phyloP scores from a whole-genome alignment of 2,888 invertebrate genomes.

The Hydrotaea cyrtoneurina region DNA sequence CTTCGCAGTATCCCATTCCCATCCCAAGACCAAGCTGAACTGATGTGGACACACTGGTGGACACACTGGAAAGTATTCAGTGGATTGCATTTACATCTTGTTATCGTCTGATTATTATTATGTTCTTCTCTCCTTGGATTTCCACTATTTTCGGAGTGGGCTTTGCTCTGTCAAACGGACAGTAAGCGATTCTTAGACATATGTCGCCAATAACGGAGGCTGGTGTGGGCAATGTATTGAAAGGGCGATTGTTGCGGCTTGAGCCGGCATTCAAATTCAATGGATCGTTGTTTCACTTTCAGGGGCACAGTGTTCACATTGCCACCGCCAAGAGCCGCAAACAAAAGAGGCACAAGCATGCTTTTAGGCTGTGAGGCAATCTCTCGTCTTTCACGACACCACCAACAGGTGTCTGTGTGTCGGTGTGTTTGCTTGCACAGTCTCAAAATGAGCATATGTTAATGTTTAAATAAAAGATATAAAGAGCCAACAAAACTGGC shows the following conservation, averaged over 20 bases:
- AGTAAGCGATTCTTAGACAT: conserved; percentile 62
- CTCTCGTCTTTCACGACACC: neutral
- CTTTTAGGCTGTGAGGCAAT: neutral
- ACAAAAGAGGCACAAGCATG: neutral
- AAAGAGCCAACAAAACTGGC: conserved; percentile 25
- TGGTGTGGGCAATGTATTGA: neutral
- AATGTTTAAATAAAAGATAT: conserved; percentile 39
- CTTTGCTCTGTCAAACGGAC: neutral
- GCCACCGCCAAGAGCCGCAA: neutral
- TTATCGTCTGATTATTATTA: conserved; percentile 79
- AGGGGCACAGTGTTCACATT: neutral
- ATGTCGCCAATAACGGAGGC: neutral
- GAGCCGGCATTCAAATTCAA: neutral
- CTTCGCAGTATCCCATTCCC: neutral
- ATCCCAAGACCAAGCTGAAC: neutral
- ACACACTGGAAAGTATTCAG: conserved; percentile 75
- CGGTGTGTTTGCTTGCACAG: conserved; percentile 1
- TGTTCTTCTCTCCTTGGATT: conserved; percentile 58
- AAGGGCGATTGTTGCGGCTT: neutral
- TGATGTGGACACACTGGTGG: neutral
- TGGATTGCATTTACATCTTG: conserved; percentile 79
- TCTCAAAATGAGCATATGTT: conserved; percentile 38
- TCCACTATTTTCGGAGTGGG: neutral
- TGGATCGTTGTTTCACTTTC: neutral
- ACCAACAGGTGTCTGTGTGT: conserved; percentile 29